Percentiles rank a stretch among this genome's conserved stretches.
phyloP scores from a whole-genome alignment of 2,797 vertebrate genomes.

The Loris lydekkerianus region DNA sequence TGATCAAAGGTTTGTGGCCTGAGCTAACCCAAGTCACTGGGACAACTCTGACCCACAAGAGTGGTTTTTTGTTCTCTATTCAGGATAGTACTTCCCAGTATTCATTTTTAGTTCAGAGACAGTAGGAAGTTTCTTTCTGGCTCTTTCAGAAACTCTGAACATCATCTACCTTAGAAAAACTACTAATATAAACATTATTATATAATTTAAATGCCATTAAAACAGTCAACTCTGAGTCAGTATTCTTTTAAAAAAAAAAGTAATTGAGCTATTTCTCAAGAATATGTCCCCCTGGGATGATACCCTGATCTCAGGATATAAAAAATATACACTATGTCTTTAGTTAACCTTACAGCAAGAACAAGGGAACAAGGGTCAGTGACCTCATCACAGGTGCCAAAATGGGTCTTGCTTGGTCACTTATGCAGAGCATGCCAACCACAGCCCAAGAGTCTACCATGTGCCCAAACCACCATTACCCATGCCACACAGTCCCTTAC shows the following conservation, averaged over 20 bases:
- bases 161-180: not conserved
- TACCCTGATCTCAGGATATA: not conserved
- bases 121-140: constrained; percentile 42
- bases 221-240: not conserved
- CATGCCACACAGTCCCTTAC: not conserved
- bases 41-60: constrained; percentile 45
- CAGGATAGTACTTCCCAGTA: constrained; percentile 20
- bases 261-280: not conserved
- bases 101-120: constrained; percentile 64
- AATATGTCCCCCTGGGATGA: not conserved
- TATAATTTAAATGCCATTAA: not conserved
- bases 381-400: not conserved
- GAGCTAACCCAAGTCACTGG: constrained; percentile 61
- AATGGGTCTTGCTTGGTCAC: not conserved
- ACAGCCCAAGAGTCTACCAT: not conserved
- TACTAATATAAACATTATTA: constrained; percentile 25
- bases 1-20: constrained; percentile 75
- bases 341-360: not conserved
- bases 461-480: not conserved
- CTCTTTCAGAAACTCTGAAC: constrained; percentile 37
- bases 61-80: constrained; percentile 58
- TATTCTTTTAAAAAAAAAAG: constrained; percentile 49
- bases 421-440: not conserved
- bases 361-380: not conserved
- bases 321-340: not conserved